These are phyloP conservation scores for Strix aluco DNA, from an alignment of 2,113 vertebrate species.

Conservation along the genomic window DNA sequence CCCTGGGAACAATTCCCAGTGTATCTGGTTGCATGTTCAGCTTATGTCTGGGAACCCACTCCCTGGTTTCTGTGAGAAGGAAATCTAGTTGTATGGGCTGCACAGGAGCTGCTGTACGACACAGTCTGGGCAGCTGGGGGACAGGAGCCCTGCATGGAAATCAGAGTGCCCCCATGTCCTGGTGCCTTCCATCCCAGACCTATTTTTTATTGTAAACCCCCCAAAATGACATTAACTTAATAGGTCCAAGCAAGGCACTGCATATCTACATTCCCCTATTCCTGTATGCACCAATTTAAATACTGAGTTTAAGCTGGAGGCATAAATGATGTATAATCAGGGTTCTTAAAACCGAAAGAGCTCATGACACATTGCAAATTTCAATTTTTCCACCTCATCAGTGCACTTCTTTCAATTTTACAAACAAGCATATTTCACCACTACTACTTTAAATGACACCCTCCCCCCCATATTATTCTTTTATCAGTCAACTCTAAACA, in stretches of 20 bases:
- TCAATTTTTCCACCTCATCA: background rate
- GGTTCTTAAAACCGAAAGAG: background rate
- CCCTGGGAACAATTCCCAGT: background rate
- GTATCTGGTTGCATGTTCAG: background rate
- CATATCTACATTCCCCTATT: background rate
- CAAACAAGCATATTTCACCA: background rate
- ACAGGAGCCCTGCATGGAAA: background rate
- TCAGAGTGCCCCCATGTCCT: background rate
- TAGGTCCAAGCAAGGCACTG: background rate
- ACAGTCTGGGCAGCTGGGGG: background rate
- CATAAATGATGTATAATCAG: background rate
- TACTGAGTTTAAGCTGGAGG: background rate
- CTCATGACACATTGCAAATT: background rate
- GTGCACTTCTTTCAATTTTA: background rate
- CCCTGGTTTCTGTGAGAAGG: background rate
- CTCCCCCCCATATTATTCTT: background rate
- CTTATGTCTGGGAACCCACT: background rate
- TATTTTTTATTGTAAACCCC: background rate
- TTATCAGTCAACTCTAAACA: background rate
- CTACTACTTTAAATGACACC: background rate
- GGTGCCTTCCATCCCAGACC: background rate
- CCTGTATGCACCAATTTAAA: background rate
- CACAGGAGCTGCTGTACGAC: fast-evolving
- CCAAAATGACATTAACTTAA: background rate
- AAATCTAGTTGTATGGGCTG: background rate